Evolutionary conservation across 1,140 invertebrate genomes (phyloP).

Genomic region (Trichogramma pretiosum): DNA sequence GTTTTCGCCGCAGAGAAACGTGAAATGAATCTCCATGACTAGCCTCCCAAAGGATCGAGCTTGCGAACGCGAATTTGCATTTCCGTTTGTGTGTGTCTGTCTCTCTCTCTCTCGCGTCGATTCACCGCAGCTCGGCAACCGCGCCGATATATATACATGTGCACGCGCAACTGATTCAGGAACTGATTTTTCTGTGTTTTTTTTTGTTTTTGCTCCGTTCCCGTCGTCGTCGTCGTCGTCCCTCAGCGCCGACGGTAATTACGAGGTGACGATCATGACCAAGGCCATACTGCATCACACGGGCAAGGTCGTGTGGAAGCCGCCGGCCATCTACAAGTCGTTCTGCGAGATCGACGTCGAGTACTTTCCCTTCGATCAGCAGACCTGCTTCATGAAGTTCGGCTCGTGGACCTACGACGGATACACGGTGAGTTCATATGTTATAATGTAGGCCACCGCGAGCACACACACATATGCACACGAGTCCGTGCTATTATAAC

Average conservation of each 20-base stretch:
- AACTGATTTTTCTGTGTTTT: too few species aligned
- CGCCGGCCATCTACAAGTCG: constrained; percentile 96
- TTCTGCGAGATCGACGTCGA: constrained; percentile 95
- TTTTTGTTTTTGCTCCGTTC: too few species aligned
- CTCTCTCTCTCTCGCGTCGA: too few species aligned
- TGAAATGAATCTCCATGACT: too few species aligned
- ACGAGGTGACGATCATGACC: constrained; percentile 96
- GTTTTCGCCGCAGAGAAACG: too few species aligned
- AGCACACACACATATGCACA: background rate
- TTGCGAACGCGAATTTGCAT: too few species aligned
- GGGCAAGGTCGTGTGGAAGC: constrained; percentile 93
- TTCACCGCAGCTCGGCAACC: too few species aligned
- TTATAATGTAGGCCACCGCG: background rate
- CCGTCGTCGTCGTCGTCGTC: background rate
- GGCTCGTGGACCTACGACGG: constrained; percentile 93
- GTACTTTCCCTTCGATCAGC: constrained; percentile 94
- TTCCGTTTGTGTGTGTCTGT: too few species aligned
- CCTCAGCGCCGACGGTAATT: constrained; percentile 90
- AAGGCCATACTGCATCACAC: constrained; percentile 86
- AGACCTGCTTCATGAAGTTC: constrained; percentile 95
- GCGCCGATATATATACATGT: too few species aligned
- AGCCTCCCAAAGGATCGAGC: too few species aligned
- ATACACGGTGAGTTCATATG: constrained; percentile 62
- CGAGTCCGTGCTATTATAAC: too few species aligned
- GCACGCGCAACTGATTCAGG: too few species aligned